Conservation (phyloP, 2,113 vertebrate species). For the Aix galericulata region DNA sequence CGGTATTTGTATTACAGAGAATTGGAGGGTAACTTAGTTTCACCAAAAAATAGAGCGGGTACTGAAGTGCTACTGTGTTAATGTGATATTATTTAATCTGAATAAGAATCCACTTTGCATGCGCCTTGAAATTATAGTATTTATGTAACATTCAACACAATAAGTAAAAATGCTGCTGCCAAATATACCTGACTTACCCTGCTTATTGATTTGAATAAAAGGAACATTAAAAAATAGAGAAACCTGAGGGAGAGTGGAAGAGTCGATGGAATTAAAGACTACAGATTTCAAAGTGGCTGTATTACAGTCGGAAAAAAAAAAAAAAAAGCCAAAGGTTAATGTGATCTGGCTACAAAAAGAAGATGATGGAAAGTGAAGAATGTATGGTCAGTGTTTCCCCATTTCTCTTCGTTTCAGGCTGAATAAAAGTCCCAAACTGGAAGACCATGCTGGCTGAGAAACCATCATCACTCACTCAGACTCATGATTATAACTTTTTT, state of each 20-base stretch:
- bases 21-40: slow-evolving; percentile 35
- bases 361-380: background rate
- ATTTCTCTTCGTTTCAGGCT: background rate
- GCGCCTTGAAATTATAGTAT: slow-evolving; percentile 20
- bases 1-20: slow-evolving; percentile 37
- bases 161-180: slow-evolving; percentile 4
- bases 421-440: background rate
- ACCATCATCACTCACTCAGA: background rate
- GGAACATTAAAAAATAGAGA: background rate
- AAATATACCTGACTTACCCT: background rate
- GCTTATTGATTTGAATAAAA: slow-evolving; percentile 16
- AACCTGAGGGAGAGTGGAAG: background rate
- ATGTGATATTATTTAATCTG: slow-evolving; percentile 56
- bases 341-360: background rate
- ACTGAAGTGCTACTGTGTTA: slow-evolving; percentile 9
- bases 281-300: background rate
- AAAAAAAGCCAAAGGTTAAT: background rate
- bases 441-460: background rate
- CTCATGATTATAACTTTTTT: background rate
- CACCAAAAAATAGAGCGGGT: slow-evolving; percentile 1
- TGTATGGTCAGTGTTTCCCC: background rate
- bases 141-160: slow-evolving; percentile 24
- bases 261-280: background rate
- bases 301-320: background rate
- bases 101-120: background rate